Base-by-base conservation (phyloP, 2,113 vertebrate genomes). In the Athene cunicularia region DNA sequence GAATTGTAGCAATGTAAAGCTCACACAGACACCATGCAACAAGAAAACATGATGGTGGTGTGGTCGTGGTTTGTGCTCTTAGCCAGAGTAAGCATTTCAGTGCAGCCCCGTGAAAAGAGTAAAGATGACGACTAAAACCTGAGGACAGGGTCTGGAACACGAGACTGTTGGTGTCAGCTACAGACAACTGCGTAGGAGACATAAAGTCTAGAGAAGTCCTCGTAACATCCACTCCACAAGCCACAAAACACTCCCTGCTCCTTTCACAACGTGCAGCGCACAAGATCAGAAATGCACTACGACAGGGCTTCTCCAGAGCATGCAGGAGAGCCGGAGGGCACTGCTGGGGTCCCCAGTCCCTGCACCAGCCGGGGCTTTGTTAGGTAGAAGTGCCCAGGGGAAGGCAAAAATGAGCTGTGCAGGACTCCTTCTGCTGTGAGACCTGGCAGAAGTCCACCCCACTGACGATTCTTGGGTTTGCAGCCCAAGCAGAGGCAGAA, bases 171-270 rank as follows among this genome's bases (percentile, higher is more conserved):
- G 67, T 89, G 62, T 96, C 96, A 95, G 92, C 95, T 93, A 82
- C 60, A 11, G 95, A 95, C 95, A 96, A 93, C 96, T 96, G 93
- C 10, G 5, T 4, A 68, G 96, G 96, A 97, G 96, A 94, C 95
- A 82, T 16, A 2, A 39, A 97, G 96, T 97, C 96, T 97, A 16
- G 87, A 79, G 90, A 19, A 72, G 91, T 60, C 64, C 91, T 87
- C 1, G 0, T 71, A 81, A 52, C 60, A 41, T 95, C 86, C 70
- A 91, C 33, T 93, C 73, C 53, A 35, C 49, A 67, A 88, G 80
- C 86, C 94, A 79, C 89, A 91, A 49, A 87, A 70, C 58, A 26
- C 53, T 86, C 39, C 60, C 22, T 2, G 3, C 47, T 96, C 63
- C 50, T 73, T 86, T 85, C 73, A 79, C 73, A 87, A 1, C 26